Base-by-base conservation (phyloP, 2,113 vertebrate genomes). In the Protomyctophum bolini region DNA sequence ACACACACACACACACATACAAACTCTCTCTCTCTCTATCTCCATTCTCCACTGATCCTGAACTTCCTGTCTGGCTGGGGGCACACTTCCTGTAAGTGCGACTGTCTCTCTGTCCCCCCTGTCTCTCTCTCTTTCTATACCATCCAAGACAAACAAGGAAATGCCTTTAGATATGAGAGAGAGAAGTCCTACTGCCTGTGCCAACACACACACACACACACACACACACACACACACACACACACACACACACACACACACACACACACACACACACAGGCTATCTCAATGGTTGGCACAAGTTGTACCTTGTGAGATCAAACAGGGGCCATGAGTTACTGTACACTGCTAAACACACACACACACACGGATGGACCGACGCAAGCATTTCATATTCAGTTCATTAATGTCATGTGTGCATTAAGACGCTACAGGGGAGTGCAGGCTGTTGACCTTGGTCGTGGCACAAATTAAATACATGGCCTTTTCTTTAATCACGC, bases 31-130 rank as follows among this genome's bases (percentile, higher is more conserved):
- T 69, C 58, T 70, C 59, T 70, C 49, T 8, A 75, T 77, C 75
- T 64, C 56, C 51, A 60, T 81, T 77, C 49, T 72, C 80, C 28
- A 56, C 68, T 73, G 75, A 61, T 56, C 51, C 77, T 87, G 50
- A 59, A 81, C 79, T 86, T 88, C 74, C 83, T 83, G 73, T 84
- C 68, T 80, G 21, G 28, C 10, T 66, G 63, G 48, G 52, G 10
- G n/a, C 33, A 70, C 72, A 61, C 58, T 46, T 73, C 66, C 70
- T 61, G 28, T 45, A 15, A 12, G 11, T 11, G 11, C 41, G 8
- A 11, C 11, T 61, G 33, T 61, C 57, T 60, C 68, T 80, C 62
- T 66, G 41, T 58, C 10, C 41, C 67, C n/a, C 45, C 28, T 14
- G 10, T 56, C 52, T 58, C 14, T 68, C 55, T 57, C 14, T 46